Conservation (phyloP, 2,888 invertebrate species). For the Drosophila koepferae region DNA sequence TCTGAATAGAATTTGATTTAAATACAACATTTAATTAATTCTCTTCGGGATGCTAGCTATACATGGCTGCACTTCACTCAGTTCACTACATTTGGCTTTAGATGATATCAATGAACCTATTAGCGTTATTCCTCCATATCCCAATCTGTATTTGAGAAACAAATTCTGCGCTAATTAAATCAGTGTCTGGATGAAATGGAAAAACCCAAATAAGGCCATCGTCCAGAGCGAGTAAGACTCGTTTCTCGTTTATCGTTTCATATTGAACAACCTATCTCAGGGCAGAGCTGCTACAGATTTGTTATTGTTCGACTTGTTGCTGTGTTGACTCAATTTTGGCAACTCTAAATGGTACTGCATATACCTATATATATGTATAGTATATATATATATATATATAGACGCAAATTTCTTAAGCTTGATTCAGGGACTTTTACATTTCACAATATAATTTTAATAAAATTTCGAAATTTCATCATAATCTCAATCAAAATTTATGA, state of each 20-base stretch:
- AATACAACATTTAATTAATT: constrained; percentile 17
- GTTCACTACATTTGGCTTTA: neutral
- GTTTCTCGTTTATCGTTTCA: constrained; percentile 42
- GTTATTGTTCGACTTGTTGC: constrained; percentile 28
- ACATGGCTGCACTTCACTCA: neutral
- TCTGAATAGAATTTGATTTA: constrained; percentile 17
- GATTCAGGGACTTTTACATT: constrained; percentile 21
- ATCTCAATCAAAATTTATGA: constrained; percentile 23
- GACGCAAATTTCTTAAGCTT: neutral
- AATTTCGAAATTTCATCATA: constrained; percentile 24
- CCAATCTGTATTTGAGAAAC: constrained; percentile 33
- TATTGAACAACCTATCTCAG: constrained; percentile 1
- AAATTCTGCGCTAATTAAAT: constrained; percentile 65
- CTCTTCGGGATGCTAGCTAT: neutral
- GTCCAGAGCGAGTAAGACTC: constrained; percentile 52
- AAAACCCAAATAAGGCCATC: constrained; percentile 47
- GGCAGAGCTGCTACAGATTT: constrained; percentile 12
- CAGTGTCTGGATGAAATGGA: constrained; percentile 56
- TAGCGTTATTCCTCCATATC: constrained; percentile 32
- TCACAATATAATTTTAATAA: constrained; percentile 26
- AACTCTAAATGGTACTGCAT: constrained; percentile 20
- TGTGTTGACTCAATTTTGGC: constrained; percentile 13
- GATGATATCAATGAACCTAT: constrained; percentile 58
- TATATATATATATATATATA: neutral
- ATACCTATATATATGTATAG: neutral